Percentiles rank a stretch among this genome's conserved stretches.
phyloP scores from a whole-genome alignment of 2,888 invertebrate species.

The Polylopha cassiicola region DNA sequence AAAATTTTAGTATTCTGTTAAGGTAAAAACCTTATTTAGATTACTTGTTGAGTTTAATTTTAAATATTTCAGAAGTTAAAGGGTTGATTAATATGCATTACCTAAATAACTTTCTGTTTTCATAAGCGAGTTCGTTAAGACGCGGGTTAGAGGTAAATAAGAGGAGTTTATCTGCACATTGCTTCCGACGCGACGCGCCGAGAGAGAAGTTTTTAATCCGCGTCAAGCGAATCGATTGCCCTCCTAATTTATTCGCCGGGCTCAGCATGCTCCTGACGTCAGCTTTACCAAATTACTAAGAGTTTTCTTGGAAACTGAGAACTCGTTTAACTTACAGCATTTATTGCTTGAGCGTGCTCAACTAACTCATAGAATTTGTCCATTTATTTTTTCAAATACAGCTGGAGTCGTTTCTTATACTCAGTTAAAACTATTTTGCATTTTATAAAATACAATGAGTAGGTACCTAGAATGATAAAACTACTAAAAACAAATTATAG shows the following conservation, averaged over 20 bases:
- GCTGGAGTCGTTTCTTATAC: conserved; percentile 1
- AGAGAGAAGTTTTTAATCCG: conserved; percentile 13
- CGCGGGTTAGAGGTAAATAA: conserved; percentile 8
- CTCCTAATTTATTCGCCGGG: conserved; percentile 31
- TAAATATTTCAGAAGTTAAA: conserved; percentile 31
- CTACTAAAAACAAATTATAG: too few species aligned
- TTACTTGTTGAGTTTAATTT: conserved; percentile 35
- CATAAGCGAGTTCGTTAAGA: conserved; percentile 21
- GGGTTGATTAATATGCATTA: conserved; percentile 35
- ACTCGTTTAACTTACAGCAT: conserved; percentile 32
- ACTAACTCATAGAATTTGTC: conserved; percentile 16
- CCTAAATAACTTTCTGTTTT: conserved; percentile 31
- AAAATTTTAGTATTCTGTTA: conserved; percentile 29
- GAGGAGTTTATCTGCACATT: conserved; percentile 6
- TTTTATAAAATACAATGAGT: too few species aligned
- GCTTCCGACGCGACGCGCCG: too few species aligned
- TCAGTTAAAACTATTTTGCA: too few species aligned
- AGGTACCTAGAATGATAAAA: too few species aligned
- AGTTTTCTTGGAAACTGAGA: conserved; percentile 28
- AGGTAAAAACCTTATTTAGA: conserved; percentile 39
- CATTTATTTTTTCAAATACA: conserved; percentile 12
- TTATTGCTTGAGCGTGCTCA: conserved; percentile 21
- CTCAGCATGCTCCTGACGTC: conserved; percentile 29
- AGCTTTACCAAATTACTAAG: conserved; percentile 24
- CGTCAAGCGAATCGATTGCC: conserved; percentile 23